A percentile compares a stretch with the other conserved stretches of the same genome.
Evolutionary conservation across 2,888 invertebrate genomes (phyloP).

Genomic region (Cataglyphis livida): DNA sequence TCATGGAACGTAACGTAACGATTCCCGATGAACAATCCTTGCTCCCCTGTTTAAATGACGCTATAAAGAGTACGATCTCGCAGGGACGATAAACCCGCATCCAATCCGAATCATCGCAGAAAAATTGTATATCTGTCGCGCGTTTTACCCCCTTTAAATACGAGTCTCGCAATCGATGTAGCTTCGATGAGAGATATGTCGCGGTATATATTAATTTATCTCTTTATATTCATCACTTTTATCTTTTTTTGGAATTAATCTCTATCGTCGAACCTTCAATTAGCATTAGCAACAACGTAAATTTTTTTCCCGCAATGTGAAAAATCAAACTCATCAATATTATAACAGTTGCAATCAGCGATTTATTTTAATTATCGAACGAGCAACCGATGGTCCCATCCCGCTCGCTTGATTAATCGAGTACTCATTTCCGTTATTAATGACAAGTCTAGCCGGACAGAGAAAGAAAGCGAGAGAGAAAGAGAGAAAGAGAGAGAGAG

Average conservation of each 20-base stretch:
- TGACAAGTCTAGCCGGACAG: constrained; percentile 59
- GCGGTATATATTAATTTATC: not conserved
- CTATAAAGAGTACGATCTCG: constrained; percentile 35
- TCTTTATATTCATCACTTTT: not conserved
- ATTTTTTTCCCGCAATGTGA: not conserved
- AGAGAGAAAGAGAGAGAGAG: not conserved
- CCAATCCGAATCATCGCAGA: not conserved
- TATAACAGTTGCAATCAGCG: not conserved
- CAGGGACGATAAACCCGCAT: constrained; percentile 7
- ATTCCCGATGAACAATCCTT: constrained; percentile 32
- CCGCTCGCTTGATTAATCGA: constrained; percentile 62
- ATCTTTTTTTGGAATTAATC: not conserved
- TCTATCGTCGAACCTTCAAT: constrained; percentile 14
- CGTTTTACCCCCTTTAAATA: not conserved
- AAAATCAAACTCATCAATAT: constrained; percentile 20
- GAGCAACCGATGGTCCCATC: constrained; percentile 7
- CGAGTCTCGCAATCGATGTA: not conserved
- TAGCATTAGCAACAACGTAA: not conserved
- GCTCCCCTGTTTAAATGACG: not conserved
- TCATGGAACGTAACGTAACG: constrained; percentile 43
- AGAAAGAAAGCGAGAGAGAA: not conserved
- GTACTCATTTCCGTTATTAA: constrained; percentile 72
- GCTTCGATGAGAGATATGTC: not conserved
- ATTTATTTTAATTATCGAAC: constrained; percentile 32
- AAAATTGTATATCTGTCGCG: not conserved